A percentile compares a stretch with the other conserved stretches of the same genome.
These are phyloP conservation scores for Choristoneura rosaceana DNA, from an alignment of 2,888 invertebrate genomes.

Conservation along the genomic window DNA sequence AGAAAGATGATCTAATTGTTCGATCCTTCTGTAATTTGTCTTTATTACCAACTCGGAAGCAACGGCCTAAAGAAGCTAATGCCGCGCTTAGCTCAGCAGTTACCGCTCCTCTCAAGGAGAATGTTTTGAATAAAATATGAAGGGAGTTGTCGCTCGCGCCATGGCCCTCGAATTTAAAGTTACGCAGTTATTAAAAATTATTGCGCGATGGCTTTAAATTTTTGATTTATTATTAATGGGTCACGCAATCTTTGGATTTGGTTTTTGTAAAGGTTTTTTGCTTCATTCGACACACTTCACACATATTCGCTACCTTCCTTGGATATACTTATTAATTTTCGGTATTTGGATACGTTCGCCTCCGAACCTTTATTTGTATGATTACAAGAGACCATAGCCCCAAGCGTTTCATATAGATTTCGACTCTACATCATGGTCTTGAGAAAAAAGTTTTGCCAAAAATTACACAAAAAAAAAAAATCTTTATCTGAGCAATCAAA, in stretches of 20 bases:
- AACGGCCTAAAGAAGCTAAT: conserved; percentile 12
- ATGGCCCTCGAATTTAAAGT: conserved; percentile 26
- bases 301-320: no score
- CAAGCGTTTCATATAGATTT: no score
- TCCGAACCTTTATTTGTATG: no score
- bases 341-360: no score
- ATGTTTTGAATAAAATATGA: conserved; percentile 36
- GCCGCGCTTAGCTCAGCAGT: conserved; percentile 22
- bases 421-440: no score
- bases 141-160: conserved; percentile 18
- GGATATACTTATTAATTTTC: no score
- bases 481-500: no score
- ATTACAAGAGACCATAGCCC: no score
- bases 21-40: conserved; percentile 24
- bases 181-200: conserved; percentile 32
- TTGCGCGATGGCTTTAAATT: conserved; percentile 25
- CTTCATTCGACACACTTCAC: no score
- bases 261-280: background rate
- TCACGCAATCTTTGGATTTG: conserved; percentile 15
- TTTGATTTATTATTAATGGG: conserved; percentile 27
- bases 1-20: background rate
- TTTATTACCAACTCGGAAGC: conserved; percentile 1
- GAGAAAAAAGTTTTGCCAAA: no score
- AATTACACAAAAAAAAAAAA: no score
- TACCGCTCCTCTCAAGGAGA: conserved; percentile 17